A percentile compares a stretch with the other conserved stretches of the same genome.
Conservation (phyloP, 2,888 invertebrate genomes). For the Drosophila affinis region DNA sequence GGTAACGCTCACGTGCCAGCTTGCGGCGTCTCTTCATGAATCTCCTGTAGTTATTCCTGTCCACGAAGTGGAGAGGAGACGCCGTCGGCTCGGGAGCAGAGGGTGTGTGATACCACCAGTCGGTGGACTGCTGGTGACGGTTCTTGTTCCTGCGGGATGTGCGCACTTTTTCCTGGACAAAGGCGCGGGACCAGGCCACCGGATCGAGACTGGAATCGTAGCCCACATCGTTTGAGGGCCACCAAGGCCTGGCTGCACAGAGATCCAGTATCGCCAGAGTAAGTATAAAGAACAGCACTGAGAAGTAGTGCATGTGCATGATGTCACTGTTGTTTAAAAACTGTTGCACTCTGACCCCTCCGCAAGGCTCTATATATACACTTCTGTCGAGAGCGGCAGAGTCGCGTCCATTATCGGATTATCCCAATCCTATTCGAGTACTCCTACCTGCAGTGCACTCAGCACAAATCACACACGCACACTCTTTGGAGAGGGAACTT, state of each 20-base stretch:
- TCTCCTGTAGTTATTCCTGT: slow-evolving; percentile 21
- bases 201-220: slow-evolving; percentile 82
- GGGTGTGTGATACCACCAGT: slow-evolving; percentile 8
- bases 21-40: slow-evolving; percentile 48
- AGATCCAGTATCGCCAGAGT: slow-evolving; percentile 11
- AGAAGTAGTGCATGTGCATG: slow-evolving; percentile 40
- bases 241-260: slow-evolving; percentile 61
- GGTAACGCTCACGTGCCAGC: slow-evolving; percentile 36
- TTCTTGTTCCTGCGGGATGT: slow-evolving; percentile 55
- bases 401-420: slow-evolving; percentile 23
- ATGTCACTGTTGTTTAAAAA: slow-evolving; percentile 40
- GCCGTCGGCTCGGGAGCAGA: not conserved
- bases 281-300: slow-evolving; percentile 19
- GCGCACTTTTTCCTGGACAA: slow-evolving; percentile 75
- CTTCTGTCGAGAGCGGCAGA: slow-evolving; percentile 6
- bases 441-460: slow-evolving; percentile 35
- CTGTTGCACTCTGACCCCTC: slow-evolving; percentile 65
- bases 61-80: slow-evolving; percentile 3
- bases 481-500: not conserved
- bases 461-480: slow-evolving; percentile 26
- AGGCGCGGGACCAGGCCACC: slow-evolving; percentile 77
- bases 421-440: slow-evolving; percentile 8
- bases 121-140: slow-evolving; percentile 6
- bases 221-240: slow-evolving; percentile 52
- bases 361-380: slow-evolving; percentile 55